Conservation (phyloP, 2,888 invertebrate genomes). For the Macrostomum cliftonense region DNA sequence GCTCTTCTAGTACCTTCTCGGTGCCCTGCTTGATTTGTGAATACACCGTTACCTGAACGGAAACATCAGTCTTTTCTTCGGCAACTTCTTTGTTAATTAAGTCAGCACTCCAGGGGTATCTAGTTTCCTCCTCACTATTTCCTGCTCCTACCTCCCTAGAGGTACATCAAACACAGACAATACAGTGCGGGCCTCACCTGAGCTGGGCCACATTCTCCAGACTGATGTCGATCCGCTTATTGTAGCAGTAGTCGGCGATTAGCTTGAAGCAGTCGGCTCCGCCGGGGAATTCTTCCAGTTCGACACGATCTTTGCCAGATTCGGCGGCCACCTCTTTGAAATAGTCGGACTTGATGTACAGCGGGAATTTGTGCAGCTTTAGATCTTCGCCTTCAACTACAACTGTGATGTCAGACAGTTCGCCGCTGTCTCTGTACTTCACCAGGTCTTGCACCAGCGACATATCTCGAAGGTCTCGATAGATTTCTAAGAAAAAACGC, state of each 20-base stretch:
- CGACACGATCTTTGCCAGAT: slow-evolving; percentile 12
- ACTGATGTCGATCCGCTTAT: slow-evolving; percentile 23
- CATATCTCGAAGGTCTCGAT: no score
- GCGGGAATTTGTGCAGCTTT: slow-evolving; percentile 32
- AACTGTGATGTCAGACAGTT: slow-evolving; percentile 32
- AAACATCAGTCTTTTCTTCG: no score
- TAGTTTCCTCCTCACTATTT: no score
- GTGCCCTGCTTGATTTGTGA: no score
- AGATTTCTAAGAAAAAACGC: no score
- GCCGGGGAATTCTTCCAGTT: slow-evolving; percentile 27
- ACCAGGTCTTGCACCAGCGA: not conserved
- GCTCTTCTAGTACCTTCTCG: no score
- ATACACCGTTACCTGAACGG: no score
- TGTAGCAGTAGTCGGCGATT: slow-evolving; percentile 35
- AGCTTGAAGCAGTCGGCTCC: slow-evolving; percentile 26
- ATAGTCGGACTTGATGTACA: slow-evolving; percentile 28
- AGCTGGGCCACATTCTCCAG: slow-evolving; percentile 25
- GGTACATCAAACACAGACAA: no score
- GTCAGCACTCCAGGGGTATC: no score
- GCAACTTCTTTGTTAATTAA: no score
- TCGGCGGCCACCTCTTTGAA: not conserved
- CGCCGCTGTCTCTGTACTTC: slow-evolving; percentile 18
- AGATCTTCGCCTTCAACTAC: slow-evolving; percentile 23
- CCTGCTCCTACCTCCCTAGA: no score
- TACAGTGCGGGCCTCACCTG: no score